A percentile compares a stretch with the other conserved stretches of the same genome.
Conservation (phyloP, 30 jellyfish, hydroid and myxozoan genomes). For the Pseudorhiza aurosa region DNA sequence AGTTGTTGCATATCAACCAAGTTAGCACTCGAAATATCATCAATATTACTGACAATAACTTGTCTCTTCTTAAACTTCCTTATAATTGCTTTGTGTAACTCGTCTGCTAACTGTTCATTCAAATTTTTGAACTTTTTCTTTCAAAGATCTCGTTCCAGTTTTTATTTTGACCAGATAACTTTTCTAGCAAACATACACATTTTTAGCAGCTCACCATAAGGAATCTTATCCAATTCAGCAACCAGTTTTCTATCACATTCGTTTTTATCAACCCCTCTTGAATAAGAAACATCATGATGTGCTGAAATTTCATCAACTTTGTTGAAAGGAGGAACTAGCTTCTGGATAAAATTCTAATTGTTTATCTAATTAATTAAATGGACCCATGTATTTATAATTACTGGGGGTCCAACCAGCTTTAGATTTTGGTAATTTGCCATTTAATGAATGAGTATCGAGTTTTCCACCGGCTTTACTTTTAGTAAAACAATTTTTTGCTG, state of each 20-base stretch:
- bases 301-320: background rate
- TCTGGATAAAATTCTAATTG: no score
- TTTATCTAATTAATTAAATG: no score
- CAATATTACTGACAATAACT: no score
- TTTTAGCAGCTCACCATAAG: no score
- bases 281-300: constrained; percentile 1
- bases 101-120: constrained; percentile 14
- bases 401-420: background rate
- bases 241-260: constrained; percentile 13
- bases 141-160: no score
- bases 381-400: no score
- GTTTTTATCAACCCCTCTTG: background rate
- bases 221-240: background rate
- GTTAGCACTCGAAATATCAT: no score
- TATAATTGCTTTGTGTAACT: constrained; percentile 12
- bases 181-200: no score
- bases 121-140: background rate
- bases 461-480: background rate
- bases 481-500: background rate
- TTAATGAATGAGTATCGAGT: background rate
- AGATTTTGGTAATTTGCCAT: background rate
- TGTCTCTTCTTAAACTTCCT: constrained; percentile 11
- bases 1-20: constrained; percentile 20
- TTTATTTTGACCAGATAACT: no score
- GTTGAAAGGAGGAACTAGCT: background rate